Percentiles rank a stretch among this genome's conserved stretches.
phyloP scores from a whole-genome alignment of 2,113 vertebrate species.

The Poeciliopsis occidentalis region DNA sequence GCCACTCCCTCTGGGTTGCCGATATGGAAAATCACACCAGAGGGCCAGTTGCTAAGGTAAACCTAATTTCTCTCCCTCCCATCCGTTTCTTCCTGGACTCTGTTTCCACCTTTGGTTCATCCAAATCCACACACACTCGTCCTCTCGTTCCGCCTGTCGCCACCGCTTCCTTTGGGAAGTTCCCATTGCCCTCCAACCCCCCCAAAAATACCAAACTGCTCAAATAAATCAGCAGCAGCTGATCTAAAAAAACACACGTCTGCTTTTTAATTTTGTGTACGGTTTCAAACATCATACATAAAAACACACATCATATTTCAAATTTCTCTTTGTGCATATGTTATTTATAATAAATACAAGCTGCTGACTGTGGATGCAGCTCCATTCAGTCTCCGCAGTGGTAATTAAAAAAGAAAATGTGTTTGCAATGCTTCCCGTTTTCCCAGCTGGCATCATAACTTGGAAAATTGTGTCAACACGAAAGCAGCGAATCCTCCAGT shows the following conservation, averaged over 20 bases:
- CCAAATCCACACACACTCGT: constrained; percentile 41
- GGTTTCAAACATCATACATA: constrained; percentile 27
- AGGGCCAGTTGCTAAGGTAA: constrained; percentile 68
- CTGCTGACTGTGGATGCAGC: constrained; percentile 45
- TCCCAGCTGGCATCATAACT: constrained; percentile 62
- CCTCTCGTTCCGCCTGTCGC: constrained; percentile 65
- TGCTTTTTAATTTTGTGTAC: constrained; percentile 17
- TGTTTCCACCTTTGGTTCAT: constrained; percentile 62
- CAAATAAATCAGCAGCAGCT: constrained; percentile 19
- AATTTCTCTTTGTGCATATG: constrained; percentile 27
- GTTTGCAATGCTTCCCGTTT: constrained; percentile 46
- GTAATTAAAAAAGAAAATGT: constrained; percentile 66
- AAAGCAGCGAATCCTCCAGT: constrained; percentile 57
- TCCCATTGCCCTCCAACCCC: constrained; percentile 2
- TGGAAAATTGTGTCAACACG: constrained; percentile 70
- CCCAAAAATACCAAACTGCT: constrained; percentile 31
- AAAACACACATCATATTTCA: constrained; percentile 7
- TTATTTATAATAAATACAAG: constrained; percentile 59
- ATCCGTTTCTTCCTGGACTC: constrained; percentile 47
- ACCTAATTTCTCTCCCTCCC: constrained; percentile 57
- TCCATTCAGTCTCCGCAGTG: constrained; percentile 51
- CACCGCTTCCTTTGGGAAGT: constrained; percentile 51
- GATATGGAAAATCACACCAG: constrained; percentile 71
- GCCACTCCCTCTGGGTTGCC: constrained; percentile 64
- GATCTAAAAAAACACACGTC: constrained; percentile 19